phyloP scores from a whole-genome alignment of 2,113 vertebrate species.

The Trogon melanurus region DNA sequence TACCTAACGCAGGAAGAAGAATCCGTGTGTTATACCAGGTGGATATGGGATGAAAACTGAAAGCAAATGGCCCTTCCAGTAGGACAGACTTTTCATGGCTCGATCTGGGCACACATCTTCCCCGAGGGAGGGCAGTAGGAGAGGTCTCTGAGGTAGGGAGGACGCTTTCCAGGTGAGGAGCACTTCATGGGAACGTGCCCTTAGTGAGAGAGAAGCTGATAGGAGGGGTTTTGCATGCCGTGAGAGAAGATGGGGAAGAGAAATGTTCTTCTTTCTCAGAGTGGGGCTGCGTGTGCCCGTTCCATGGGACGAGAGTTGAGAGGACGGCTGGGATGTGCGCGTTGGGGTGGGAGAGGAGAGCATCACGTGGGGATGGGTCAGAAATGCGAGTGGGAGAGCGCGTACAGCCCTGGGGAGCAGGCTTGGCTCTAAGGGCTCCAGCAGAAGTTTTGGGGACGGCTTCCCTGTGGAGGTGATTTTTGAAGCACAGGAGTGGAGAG shows the following conservation, averaged over 20 bases:
- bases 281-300: fast-evolving
- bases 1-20: not conserved
- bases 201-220: not conserved
- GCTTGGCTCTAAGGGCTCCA: not conserved
- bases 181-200: not conserved
- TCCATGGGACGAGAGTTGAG: not conserved
- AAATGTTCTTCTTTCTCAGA: not conserved
- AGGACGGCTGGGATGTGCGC: not conserved
- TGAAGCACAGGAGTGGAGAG: not conserved
- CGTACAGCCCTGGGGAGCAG: fast-evolving
- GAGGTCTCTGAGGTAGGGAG: not conserved
- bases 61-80: not conserved
- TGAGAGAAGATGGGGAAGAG: not conserved
- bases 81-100: not conserved
- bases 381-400: fast-evolving
- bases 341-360: not conserved
- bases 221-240: not conserved
- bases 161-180: not conserved
- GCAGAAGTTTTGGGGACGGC: not conserved
- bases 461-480: not conserved
- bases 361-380: not conserved
- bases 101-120: fast-evolving
- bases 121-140: no score
- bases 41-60: not conserved
- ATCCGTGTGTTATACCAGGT: not conserved